These are phyloP conservation scores for Etheostoma cragini DNA, from an alignment of 2,113 vertebrate species.

Conservation along the genomic window DNA sequence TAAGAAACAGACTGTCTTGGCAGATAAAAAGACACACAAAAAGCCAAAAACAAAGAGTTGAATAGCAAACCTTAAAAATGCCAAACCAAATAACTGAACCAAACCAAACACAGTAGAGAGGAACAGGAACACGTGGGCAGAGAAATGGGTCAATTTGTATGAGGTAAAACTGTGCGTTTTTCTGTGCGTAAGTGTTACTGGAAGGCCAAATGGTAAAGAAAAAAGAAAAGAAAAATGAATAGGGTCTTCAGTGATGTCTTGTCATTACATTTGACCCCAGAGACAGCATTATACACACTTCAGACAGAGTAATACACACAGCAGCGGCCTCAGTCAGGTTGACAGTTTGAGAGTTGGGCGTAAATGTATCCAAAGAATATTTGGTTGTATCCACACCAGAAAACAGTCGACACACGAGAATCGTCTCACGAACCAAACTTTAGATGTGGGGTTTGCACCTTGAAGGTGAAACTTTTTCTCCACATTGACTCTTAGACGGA, in stretches of 20 bases:
- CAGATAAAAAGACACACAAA: constrained; percentile 73
- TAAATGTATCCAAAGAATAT: constrained; percentile 77
- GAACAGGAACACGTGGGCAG: constrained; percentile 37
- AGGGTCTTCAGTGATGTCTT: constrained; percentile 34
- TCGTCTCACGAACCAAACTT: constrained; percentile 72
- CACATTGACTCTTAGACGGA: constrained; percentile 87
- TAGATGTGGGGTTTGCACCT: constrained; percentile 67
- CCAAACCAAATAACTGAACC: constrained; percentile 80
- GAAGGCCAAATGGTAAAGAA: constrained; percentile 9
- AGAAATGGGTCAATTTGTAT: constrained; percentile 53
- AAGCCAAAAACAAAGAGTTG: constrained; percentile 78
- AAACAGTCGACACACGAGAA: constrained; percentile 68
- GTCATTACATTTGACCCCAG: constrained; percentile 37
- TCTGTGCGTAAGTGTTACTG: constrained; percentile 31
- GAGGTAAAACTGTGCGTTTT: constrained; percentile 52
- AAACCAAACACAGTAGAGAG: constrained; percentile 70
- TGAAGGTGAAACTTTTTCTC: constrained; percentile 76
- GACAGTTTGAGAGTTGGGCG: constrained; percentile 52
- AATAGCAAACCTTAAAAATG: constrained; percentile 72
- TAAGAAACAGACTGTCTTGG: constrained; percentile 80
- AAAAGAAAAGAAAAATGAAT: background rate
- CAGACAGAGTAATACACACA: constrained; percentile 34
- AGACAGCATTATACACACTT: background rate
- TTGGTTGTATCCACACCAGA: constrained; percentile 71
- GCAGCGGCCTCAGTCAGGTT: constrained; percentile 48